Percentiles rank a stretch among this genome's conserved stretches.
Conservation (phyloP, 2,113 vertebrate species). For the Ceratotherium simum region DNA sequence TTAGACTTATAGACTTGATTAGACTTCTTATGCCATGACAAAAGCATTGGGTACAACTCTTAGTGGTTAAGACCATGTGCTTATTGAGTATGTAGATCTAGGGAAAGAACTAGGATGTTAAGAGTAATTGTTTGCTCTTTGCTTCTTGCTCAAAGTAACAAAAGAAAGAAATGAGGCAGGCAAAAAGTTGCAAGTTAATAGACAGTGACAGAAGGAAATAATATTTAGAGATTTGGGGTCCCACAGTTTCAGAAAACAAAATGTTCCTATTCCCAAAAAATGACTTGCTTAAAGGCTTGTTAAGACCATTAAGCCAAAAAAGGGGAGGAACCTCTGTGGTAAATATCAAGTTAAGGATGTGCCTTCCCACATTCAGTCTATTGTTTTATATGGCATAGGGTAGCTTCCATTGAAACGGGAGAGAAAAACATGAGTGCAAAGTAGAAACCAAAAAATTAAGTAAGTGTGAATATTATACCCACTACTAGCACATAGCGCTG, state of each 20-base stretch:
- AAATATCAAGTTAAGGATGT: neutral
- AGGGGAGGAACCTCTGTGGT: accelerated
- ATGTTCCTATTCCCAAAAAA: neutral
- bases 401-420: neutral
- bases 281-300: neutral
- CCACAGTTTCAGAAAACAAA: neutral
- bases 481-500: neutral
- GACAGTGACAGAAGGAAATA: neutral
- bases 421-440: neutral
- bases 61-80: neutral
- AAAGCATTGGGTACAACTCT: neutral
- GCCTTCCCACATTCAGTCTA: neutral
- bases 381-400: neutral
- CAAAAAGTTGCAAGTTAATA: neutral
- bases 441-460: neutral
- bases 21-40: neutral
- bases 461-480: neutral
- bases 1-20: neutral
- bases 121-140: neutral
- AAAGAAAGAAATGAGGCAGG: neutral
- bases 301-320: neutral
- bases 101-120: neutral
- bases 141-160: neutral
- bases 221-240: neutral
- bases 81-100: neutral